Conservation (phyloP, 2,113 vertebrate genomes). For the Trichechus manatus region DNA sequence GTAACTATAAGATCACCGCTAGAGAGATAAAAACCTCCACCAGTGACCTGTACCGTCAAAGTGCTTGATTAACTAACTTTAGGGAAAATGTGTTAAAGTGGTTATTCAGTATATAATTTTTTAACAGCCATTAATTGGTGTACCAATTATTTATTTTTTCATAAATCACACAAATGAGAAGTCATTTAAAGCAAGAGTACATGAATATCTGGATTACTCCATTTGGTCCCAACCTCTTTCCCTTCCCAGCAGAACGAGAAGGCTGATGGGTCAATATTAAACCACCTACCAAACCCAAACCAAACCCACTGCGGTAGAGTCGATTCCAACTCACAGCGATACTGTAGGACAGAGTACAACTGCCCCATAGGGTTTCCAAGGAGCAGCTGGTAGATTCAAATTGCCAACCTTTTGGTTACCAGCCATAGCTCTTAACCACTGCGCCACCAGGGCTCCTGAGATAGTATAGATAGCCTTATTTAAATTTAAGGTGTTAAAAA, state of each 20-base stretch:
- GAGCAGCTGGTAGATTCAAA: too few relatives aligned
- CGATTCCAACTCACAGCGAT: too few relatives aligned
- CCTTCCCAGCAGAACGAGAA: background rate
- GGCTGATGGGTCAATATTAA: background rate
- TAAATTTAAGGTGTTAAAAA: constrained; percentile 46
- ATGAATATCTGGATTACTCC: background rate
- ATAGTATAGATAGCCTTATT: background rate
- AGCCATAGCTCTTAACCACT: too few relatives aligned
- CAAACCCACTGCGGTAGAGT: too few relatives aligned
- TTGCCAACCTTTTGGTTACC: too few relatives aligned
- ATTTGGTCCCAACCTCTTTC: background rate
- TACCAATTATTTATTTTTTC: background rate
- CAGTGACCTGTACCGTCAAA: background rate
- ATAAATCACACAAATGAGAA: constrained; percentile 48
- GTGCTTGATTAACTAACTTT: constrained; percentile 1
- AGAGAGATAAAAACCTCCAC: constrained; percentile 36
- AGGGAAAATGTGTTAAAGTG: constrained; percentile 15
- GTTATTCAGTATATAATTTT: background rate
- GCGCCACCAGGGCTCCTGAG: too few relatives aligned
- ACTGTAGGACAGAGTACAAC: too few relatives aligned
- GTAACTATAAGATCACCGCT: background rate
- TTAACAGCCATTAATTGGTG: background rate
- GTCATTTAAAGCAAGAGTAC: constrained; percentile 30
- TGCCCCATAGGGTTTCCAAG: too few relatives aligned
- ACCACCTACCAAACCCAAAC: background rate